Evolutionary conservation across 2,888 invertebrate genomes (phyloP).

Genomic region (Halocaridina rubra): DNA sequence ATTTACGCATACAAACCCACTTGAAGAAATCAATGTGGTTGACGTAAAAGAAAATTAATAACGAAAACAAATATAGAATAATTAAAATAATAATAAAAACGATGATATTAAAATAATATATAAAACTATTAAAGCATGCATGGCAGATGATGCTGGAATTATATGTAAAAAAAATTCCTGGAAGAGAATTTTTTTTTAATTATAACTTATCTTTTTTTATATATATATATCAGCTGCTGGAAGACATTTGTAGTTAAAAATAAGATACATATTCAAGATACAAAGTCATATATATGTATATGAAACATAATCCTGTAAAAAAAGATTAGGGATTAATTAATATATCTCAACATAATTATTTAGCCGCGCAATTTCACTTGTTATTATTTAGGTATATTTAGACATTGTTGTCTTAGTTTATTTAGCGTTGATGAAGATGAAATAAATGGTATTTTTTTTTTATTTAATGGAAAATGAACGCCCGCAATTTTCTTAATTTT

Average conservation of each 20-base stretch:
- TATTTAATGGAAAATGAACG: neutral
- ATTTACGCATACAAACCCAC: too few species aligned
- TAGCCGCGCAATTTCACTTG: neutral
- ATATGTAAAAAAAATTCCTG: too few species aligned
- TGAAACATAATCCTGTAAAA: neutral
- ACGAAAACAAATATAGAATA: too few species aligned
- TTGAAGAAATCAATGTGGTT: too few species aligned
- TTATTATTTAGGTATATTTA: neutral
- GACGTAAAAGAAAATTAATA: too few species aligned
- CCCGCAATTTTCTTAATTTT: neutral
- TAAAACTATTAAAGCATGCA: too few species aligned
- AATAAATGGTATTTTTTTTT: neutral
- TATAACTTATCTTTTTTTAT: neutral
- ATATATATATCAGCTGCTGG: neutral
- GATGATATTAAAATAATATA: too few species aligned
- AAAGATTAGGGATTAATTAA: neutral
- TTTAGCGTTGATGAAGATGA: neutral
- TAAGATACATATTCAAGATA: too few species aligned
- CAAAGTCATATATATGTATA: too few species aligned
- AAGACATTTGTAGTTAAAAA: neutral
- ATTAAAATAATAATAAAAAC: too few species aligned
- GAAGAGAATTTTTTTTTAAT: neutral
- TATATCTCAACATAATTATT: neutral
- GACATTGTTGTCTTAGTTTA: neutral
- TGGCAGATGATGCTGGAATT: too few species aligned